Percentiles rank a stretch among this genome's conserved stretches.
Conservation (phyloP, 2,797 vertebrate genomes). For the Hyperoplus immaculatus region DNA sequence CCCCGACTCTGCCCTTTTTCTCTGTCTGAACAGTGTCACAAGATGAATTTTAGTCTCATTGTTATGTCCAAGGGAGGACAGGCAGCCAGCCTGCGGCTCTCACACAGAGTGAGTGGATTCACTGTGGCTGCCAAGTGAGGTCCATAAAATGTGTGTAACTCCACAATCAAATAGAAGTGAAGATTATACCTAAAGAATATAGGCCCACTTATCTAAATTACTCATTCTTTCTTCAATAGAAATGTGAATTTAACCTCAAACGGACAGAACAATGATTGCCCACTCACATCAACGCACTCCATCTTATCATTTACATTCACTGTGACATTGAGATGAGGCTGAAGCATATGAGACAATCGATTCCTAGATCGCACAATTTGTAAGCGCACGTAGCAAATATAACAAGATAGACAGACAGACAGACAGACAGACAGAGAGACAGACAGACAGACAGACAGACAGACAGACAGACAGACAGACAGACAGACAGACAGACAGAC, state of each 20-base stretch:
- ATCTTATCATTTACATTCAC: not conserved
- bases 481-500: too few relatives aligned
- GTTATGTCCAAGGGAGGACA: constrained; percentile 47
- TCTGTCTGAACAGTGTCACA: constrained; percentile 46
- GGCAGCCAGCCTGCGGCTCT: constrained; percentile 33
- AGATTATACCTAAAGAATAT: not conserved
- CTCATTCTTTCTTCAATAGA: not conserved
- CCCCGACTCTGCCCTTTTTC: not conserved
- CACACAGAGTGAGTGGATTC: constrained; percentile 29
- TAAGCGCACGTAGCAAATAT: not conserved
- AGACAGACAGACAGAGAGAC: too few relatives aligned
- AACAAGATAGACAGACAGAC: not conserved
- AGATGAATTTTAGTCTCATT: constrained; percentile 53
- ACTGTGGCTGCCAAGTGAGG: constrained; percentile 20
- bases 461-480: too few relatives aligned
- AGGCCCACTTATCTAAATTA: not conserved
- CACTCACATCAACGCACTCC: not conserved
- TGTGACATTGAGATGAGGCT: not conserved
- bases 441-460: too few relatives aligned
- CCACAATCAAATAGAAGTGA: not conserved
- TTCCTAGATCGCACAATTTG: not conserved
- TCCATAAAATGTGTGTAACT: constrained; percentile 16
- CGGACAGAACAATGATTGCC: not conserved
- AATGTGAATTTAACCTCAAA: constrained; percentile 3
- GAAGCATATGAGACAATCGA: not conserved